phyloP scores from a whole-genome alignment of 2,797 vertebrate genomes.

The Pseudochirops corinnae region DNA sequence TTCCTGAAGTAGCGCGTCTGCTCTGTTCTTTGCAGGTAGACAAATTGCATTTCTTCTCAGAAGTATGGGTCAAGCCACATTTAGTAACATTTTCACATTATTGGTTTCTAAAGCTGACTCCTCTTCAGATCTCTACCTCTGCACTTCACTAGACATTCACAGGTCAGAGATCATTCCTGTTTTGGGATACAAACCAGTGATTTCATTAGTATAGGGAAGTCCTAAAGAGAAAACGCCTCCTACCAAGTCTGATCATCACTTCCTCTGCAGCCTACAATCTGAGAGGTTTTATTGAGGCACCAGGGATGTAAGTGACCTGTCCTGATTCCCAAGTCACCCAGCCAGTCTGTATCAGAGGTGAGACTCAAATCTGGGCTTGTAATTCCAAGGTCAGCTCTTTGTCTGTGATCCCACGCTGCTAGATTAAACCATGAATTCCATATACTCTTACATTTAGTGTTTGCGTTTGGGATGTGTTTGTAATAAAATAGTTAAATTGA shows the following conservation, averaged over 20 bases:
- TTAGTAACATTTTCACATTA: constrained; percentile 1
- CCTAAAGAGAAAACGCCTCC: neutral
- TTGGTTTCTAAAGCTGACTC: constrained; percentile 23
- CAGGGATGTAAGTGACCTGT: too few species aligned
- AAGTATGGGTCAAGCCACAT: constrained; percentile 3
- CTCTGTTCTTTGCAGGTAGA: constrained; percentile 1
- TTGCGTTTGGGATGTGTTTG: neutral
- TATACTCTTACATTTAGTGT: neutral
- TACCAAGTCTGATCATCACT: neutral
- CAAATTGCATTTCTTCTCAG: constrained; percentile 17
- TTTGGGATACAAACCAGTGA: neutral
- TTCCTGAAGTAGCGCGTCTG: neutral
- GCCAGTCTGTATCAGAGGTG: neutral
- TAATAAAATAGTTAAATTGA: neutral
- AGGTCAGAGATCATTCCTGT: constrained; percentile 10
- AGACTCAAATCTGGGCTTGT: neutral
- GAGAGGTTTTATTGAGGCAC: neutral
- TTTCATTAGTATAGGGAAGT: neutral
- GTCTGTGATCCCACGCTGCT: neutral
- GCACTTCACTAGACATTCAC: neutral
- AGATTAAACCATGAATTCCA: neutral
- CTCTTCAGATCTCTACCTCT: constrained; percentile 4
- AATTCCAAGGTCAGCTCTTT: neutral
- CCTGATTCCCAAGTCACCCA: neutral
- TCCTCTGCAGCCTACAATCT: neutral